Evolutionary conservation across 2,888 invertebrate genomes (phyloP), one percentile per base, ranked within the genome.

Genomic region (Ectemnius continuus): DNA sequence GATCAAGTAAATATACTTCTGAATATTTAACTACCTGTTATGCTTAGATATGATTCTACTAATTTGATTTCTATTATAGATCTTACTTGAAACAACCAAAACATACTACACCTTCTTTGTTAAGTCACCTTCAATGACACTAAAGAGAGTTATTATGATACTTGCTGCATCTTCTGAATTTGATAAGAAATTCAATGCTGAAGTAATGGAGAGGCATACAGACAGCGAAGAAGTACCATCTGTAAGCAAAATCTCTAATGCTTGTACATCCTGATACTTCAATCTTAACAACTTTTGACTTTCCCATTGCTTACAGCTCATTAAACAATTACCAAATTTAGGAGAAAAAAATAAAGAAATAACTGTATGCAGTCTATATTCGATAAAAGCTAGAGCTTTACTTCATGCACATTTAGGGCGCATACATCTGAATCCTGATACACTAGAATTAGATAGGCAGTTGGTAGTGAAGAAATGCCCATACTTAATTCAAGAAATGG

Each of bases 141-240:
- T 99, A 62, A 99, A 98, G 92, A 94, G 99, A 84, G 97, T 97
- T 18, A 94, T 99, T 13, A 99, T 99, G 98, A 97, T 99, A 71
- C 92, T 99, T 62, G 98, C 97, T 26, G 99, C 98, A 13, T 98
- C 99, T 75, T 95, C 97, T 87, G 99, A 99, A 91, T 99, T 99
- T 93, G 97, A 97, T 85, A 96, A 95, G 87, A 94, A 95, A 76
- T 97, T 97, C 89, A 99, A 99, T 92, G 96, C 97, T 18, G 99
- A 99, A 92, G 95, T 99, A 86, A 94, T 94, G 77, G 98, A 98
- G 90, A 93, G 99, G 84, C 95, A 97, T 70, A 96, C 97, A 52
- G 99, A 99, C 88, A 97, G 98, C 91, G 95, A 96, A 86, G 99
- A 99, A 94, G 95, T 99, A 78, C 98, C 98, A 76, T 93, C 94